A percentile compares a stretch with the other conserved stretches of the same genome.
These are phyloP conservation scores for Haliaeetus leucogaster DNA, from an alignment of 2,113 vertebrate genomes.

Conservation along the genomic window DNA sequence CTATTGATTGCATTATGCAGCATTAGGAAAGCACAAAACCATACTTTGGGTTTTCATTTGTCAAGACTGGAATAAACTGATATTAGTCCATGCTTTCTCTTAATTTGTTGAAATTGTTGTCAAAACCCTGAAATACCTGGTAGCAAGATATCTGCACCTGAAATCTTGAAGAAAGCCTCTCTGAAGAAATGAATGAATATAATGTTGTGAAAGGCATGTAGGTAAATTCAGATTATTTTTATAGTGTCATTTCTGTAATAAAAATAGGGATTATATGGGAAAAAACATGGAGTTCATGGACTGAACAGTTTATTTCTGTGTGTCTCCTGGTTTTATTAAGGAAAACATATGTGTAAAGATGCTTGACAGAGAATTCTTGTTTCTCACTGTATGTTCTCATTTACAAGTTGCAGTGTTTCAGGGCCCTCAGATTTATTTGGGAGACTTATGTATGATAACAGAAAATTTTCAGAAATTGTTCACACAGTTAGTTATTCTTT, in stretches of 20 bases:
- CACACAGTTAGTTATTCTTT: not conserved
- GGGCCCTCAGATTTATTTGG: not conserved
- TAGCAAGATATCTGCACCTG: not conserved
- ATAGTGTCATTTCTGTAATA: not conserved
- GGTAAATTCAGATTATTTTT: not conserved
- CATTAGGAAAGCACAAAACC: not conserved
- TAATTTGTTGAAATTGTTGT: not conserved
- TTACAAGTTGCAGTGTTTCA: not conserved
- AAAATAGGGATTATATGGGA: not conserved
- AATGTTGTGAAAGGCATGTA: not conserved
- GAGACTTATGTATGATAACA: not conserved
- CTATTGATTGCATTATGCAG: not conserved
- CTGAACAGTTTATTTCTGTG: not conserved
- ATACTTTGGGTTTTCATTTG: not conserved
- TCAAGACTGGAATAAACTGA: not conserved
- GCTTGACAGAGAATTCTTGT: not conserved
- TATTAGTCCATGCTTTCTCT: not conserved
- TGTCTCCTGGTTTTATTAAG: not conserved
- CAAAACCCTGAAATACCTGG: not conserved
- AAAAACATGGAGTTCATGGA: not conserved
- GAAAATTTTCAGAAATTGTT: not conserved
- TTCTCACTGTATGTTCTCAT: not conserved
- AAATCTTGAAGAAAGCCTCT: not conserved
- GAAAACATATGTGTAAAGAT: not conserved
- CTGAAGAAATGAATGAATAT: not conserved